Evolutionary conservation across 2,797 vertebrate species (phyloP).

Genomic region (Odontamblyopus lacepedii): DNA sequence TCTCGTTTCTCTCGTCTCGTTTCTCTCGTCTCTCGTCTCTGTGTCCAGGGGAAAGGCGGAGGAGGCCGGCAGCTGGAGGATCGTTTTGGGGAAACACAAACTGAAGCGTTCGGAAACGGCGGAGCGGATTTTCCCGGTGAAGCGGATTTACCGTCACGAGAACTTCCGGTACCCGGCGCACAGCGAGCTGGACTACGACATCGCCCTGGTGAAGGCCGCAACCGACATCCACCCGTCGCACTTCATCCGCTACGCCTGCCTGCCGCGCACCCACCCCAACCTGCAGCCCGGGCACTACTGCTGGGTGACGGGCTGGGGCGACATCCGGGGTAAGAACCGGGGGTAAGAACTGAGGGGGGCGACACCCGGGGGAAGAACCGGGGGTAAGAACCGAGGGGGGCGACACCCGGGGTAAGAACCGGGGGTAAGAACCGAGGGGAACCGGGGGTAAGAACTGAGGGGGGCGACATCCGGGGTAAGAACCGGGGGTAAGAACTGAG

Average conservation of each 20-base stretch:
- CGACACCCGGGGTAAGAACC: no score
- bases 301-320: constrained; percentile 81
- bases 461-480: no score
- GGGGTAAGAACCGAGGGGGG: not conserved
- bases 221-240: constrained; percentile 72
- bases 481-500: not conserved
- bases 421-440: no score
- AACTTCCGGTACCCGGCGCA: constrained; percentile 75
- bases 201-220: constrained; percentile 77
- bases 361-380: not conserved
- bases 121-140: constrained; percentile 71
- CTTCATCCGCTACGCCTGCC: constrained; percentile 80
- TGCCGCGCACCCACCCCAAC: constrained; percentile 75
- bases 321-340: constrained; percentile 67
- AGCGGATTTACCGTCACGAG: constrained; percentile 80
- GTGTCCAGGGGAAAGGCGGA: constrained; percentile 76
- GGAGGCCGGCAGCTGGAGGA: constrained; percentile 77
- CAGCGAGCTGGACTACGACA: constrained; percentile 80
- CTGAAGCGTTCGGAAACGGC: constrained; percentile 73
- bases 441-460: no score
- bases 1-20: no score
- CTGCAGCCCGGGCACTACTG: constrained; percentile 77
- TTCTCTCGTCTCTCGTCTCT: not conserved
- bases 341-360: no score
- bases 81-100: constrained; percentile 82